These are phyloP conservation scores for Cynodonichthys magdalenae DNA, from an alignment of 2,797 vertebrate species.

Conservation along the genomic window DNA sequence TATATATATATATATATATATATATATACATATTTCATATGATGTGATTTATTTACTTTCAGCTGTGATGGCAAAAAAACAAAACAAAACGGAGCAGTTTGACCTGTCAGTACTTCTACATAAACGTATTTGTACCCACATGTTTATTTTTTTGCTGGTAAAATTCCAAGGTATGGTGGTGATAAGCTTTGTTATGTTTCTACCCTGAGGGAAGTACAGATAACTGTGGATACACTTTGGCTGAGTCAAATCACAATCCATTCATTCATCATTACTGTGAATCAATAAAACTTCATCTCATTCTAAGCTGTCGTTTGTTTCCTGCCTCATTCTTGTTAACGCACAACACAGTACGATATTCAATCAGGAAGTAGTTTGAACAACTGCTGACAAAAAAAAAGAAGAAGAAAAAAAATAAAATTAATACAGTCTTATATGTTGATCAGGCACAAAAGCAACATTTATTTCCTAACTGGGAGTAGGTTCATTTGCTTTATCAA, in stretches of 20 bases:
- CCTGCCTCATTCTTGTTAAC: constrained; percentile 49
- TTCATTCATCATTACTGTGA: constrained; percentile 82
- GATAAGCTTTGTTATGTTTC: constrained; percentile 41
- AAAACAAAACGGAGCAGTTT: constrained; percentile 19
- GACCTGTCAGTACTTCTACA: constrained; percentile 18
- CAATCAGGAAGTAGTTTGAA: constrained; percentile 14
- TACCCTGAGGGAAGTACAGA: constrained; percentile 30
- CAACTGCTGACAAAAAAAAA: constrained; percentile 8
- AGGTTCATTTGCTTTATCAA: neutral
- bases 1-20: neutral
- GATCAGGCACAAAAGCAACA: neutral
- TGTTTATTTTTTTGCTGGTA: constrained; percentile 30
- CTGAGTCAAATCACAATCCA: constrained; percentile 60
- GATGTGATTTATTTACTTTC: constrained; percentile 59
- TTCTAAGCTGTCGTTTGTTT: constrained; percentile 48
- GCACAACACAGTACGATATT: constrained; percentile 34
- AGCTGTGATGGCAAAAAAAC: constrained; percentile 63
- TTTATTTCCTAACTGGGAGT: neutral
- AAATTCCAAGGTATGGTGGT: constrained; percentile 32
- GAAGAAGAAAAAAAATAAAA: constrained; percentile 3
- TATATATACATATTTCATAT: constrained; percentile 33
- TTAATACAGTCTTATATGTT: constrained; percentile 1
- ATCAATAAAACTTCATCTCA: constrained; percentile 80
- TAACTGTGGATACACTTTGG: constrained; percentile 63
- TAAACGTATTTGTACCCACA: constrained; percentile 35